Evolutionary conservation across 2,888 invertebrate species (phyloP).

Genomic region (Empis stercorea): DNA sequence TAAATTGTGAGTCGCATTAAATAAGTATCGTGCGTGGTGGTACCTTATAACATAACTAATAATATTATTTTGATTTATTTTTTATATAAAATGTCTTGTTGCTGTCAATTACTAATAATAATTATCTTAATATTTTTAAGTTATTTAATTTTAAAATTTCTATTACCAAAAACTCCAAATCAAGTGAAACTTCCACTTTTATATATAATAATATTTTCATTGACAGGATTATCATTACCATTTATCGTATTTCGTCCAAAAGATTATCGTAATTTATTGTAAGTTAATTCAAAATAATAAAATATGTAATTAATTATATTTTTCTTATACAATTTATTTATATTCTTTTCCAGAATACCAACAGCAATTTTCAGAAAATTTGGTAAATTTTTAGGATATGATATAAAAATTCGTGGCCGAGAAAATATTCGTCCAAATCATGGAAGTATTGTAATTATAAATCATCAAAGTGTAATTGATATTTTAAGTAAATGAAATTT

Average conservation of each 20-base stretch:
- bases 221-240: neutral
- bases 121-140: too few species aligned
- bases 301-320: too few species aligned
- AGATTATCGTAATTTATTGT: neutral
- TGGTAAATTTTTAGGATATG: neutral
- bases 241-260: neutral
- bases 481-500: conserved; percentile 48
- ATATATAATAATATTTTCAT: neutral
- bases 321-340: too few species aligned
- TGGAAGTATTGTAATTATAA: conserved; percentile 63
- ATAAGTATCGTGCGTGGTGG: too few species aligned
- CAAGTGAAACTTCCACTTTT: neutral
- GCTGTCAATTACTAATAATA: too few species aligned
- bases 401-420: neutral
- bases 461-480: conserved; percentile 75
- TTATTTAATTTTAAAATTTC: too few species aligned
- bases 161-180: neutral
- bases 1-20: too few species aligned
- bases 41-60: too few species aligned
- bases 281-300: neutral
- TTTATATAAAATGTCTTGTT: too few species aligned
- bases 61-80: too few species aligned
- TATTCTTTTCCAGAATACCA: too few species aligned
- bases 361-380: neutral
- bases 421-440: conserved; percentile 56